Conservation (phyloP, 2,888 invertebrate species). For the Dicycla oo region DNA sequence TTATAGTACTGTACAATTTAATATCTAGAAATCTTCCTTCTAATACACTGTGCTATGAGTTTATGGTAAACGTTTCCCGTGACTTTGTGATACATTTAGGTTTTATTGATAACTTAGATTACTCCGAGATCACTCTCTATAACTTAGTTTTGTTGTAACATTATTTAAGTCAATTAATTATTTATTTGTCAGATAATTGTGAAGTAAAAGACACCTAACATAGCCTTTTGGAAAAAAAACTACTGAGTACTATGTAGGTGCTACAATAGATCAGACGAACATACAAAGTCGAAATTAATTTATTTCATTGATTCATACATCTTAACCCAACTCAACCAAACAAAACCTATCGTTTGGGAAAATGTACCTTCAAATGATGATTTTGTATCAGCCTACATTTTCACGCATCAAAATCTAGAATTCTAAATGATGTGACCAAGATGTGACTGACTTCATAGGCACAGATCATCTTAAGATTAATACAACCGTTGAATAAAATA, state of each 20-base stretch:
- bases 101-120: slow-evolving; percentile 16
- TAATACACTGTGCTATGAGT: slow-evolving; percentile 46
- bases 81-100: slow-evolving; percentile 24
- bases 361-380: not conserved
- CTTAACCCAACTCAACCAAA: not conserved
- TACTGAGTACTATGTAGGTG: no score
- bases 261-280: not conserved
- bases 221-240: no score
- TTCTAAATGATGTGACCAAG: not conserved
- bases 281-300: not conserved
- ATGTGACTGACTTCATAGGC: no score
- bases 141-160: not conserved
- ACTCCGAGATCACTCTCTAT: not conserved
- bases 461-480: slow-evolving; percentile 17
- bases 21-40: slow-evolving; percentile 64
- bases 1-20: slow-evolving; percentile 66
- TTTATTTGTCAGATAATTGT: not conserved
- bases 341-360: not conserved
- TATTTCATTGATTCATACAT: not conserved
- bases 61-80: slow-evolving; percentile 32
- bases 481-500: slow-evolving; percentile 15
- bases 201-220: not conserved
- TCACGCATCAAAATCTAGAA: not conserved
- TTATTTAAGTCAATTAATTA: not conserved
- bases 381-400: not conserved